A percentile compares a stretch with the other conserved stretches of the same genome.
phyloP scores from a whole-genome alignment of 2,113 vertebrate species.

The Zonotrichia leucophrys region DNA sequence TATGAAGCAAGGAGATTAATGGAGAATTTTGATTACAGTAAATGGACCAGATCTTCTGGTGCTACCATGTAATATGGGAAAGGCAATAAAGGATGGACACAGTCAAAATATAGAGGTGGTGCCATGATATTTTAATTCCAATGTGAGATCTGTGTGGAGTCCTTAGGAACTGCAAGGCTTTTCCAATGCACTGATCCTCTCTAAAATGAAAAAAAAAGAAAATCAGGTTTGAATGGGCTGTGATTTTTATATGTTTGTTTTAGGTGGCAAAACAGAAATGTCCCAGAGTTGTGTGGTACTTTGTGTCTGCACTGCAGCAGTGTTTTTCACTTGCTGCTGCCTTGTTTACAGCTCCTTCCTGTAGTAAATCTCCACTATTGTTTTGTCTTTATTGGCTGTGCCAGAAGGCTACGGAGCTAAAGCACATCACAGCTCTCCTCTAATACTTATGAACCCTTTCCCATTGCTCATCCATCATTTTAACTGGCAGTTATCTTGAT shows the following conservation, averaged over 20 bases:
- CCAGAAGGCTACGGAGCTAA: background rate
- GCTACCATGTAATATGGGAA: background rate
- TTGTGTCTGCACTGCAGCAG: background rate
- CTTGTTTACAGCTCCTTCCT: constrained; percentile 23
- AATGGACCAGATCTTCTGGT: constrained; percentile 44
- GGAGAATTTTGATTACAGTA: constrained; percentile 41
- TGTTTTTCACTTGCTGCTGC: background rate
- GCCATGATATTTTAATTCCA: background rate
- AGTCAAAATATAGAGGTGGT: background rate
- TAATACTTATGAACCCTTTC: background rate
- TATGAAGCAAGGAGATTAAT: constrained; percentile 15
- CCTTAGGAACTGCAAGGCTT: background rate
- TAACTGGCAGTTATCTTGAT: constrained; percentile 34
- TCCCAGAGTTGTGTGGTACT: background rate
- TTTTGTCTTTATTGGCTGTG: constrained; percentile 9
- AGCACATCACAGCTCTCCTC: background rate
- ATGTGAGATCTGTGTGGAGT: background rate
- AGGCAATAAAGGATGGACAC: constrained; percentile 7
- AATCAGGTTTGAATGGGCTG: background rate
- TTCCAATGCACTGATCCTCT: background rate
- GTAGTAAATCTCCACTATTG: background rate
- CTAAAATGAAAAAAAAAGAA: background rate
- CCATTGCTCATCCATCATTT: background rate
- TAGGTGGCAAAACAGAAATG: background rate
- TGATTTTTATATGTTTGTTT: background rate